Base-by-base conservation (phyloP, 2,797 vertebrate genomes). In the Darevskia nairensis region DNA sequence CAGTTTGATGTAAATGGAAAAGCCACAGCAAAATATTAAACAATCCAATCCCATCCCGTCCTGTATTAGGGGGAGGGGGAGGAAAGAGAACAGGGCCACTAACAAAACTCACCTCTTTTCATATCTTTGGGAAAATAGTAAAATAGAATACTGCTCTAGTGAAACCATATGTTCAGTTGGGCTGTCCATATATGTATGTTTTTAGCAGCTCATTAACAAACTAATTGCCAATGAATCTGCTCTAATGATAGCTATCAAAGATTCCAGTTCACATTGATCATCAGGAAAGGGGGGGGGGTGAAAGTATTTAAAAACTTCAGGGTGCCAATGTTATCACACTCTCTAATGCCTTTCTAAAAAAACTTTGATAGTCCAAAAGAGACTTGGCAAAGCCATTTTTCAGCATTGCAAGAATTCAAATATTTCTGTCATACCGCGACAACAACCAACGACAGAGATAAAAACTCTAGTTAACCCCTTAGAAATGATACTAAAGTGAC, bases 191-290 rank as follows among this genome's bases (percentile, higher is more conserved):
- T 64, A 76, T 90, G 85, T 0, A 41, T 72, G 13, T 46, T 82
- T 90, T 72, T 13, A 89, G 50, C 39, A 90, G 76, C 84, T 93
- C 6, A 25, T 91, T 86, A 94, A 90, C 69, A 88, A 86, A 92
- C 27, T 91, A 88, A 90, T 66, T 83, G 75, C 69, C 89, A 84
- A 50, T 87, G 93, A 93, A 92, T 89, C 72, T 88, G 50, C 66
- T 6, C 0, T 84, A 82, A 85, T 27, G 17, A 83, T 74, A 91
- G 80, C 82, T 88, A 87, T 50, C 64, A 87, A 41, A 72, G 3
- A 2, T 80, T 74, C 25, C 55, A 89, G 41, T 85, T 59, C 64
- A 89, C 27, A 71, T 32, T 32, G 9, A 50, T 5, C 3, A 89
- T 10, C 9, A 76, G 15, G 74, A 88, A 0, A 0, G 6, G 2